These are phyloP conservation scores for Choreutis nemorana DNA, from an alignment of 2,888 invertebrate genomes.

Conservation along the genomic window DNA sequence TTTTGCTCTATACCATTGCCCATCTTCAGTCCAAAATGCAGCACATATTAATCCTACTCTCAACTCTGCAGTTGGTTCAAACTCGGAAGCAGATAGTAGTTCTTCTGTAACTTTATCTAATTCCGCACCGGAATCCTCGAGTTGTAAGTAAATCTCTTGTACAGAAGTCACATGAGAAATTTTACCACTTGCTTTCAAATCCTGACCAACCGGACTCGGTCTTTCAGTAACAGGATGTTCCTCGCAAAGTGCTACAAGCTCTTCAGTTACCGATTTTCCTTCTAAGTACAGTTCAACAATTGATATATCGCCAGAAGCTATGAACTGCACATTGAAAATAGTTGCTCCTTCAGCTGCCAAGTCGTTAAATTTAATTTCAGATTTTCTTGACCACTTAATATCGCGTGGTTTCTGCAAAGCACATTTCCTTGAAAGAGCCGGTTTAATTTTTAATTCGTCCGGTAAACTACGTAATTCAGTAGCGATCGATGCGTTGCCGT, in stretches of 20 bases:
- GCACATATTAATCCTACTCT: slow-evolving; percentile 70
- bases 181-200: slow-evolving; percentile 62
- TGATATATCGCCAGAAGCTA: slow-evolving; percentile 72
- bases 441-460: slow-evolving; percentile 64
- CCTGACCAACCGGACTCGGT: slow-evolving; percentile 49
- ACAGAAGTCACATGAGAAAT: slow-evolving; percentile 73
- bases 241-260: slow-evolving; percentile 63
- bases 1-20: slow-evolving; percentile 72
- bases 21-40: slow-evolving; percentile 71
- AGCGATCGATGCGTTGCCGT: slow-evolving; percentile 69
- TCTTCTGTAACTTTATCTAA: slow-evolving; percentile 70
- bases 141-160: slow-evolving; percentile 78
- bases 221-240: slow-evolving; percentile 34
- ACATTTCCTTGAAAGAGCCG: slow-evolving; percentile 69
- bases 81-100: slow-evolving; percentile 57
- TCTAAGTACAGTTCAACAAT: slow-evolving; percentile 69
- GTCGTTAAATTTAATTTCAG: slow-evolving; percentile 71
- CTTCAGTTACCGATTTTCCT: slow-evolving; percentile 70
- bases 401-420: slow-evolving; percentile 66
- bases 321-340: slow-evolving; percentile 72
- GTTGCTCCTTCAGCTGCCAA: slow-evolving; percentile 74
- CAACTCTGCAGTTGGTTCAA: slow-evolving; percentile 55
- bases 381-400: slow-evolving; percentile 71
- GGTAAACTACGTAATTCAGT: slow-evolving; percentile 68
- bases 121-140: slow-evolving; percentile 61